Evolutionary conservation across 2,113 vertebrate species (phyloP), one percentile per base, ranked within the genome.

Genomic region (Pseudorectes ferrugineus): DNA sequence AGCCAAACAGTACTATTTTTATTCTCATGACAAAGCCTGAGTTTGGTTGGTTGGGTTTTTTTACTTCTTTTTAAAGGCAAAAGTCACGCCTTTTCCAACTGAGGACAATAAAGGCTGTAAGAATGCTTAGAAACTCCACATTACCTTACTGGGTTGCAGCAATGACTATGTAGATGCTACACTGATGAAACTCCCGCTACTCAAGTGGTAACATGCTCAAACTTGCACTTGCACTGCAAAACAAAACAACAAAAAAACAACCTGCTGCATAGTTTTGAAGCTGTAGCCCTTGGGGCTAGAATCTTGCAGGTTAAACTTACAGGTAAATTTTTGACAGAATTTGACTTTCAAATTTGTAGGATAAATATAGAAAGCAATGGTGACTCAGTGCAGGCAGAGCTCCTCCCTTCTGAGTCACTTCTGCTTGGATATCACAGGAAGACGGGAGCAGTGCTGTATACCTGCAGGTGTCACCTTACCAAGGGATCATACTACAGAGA

Each of bases 1-100:
- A 95, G 84, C 67, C 85, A 91, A 93, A 67, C 66, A 87, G 87
- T 68, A 89, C 89, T 93, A 86, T 93, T 93, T 93, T 91, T 87
- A 89, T 88, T 95, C 93, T 70, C 70, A 73, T 62, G 31, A 75
- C 62, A 85, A 91, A 91, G 62, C 71, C 57, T 45, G 31, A 59
- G 78, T 80, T 91, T 68, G 61, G 54, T 91, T 91, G 61, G 61
- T 91, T 86, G 89, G 26, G 61, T 38, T 63, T 80, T 67, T 81
- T 79, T 11, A 74, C 46, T 85, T 86, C 71, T 96, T 89, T 77
- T 89, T 91, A 87, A 93, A 96, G 72, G 80, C 83, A 88, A 75
- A 93, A 92, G 59, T 79, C 40, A 59, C 25, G 36, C 71, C 40
- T 89, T 91, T 92, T 85, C 81, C 74, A 87, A 11, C 46, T 3